Evolutionary conservation across 1,140 invertebrate species (phyloP).

Genomic region (Zaprionus vittiger): DNA sequence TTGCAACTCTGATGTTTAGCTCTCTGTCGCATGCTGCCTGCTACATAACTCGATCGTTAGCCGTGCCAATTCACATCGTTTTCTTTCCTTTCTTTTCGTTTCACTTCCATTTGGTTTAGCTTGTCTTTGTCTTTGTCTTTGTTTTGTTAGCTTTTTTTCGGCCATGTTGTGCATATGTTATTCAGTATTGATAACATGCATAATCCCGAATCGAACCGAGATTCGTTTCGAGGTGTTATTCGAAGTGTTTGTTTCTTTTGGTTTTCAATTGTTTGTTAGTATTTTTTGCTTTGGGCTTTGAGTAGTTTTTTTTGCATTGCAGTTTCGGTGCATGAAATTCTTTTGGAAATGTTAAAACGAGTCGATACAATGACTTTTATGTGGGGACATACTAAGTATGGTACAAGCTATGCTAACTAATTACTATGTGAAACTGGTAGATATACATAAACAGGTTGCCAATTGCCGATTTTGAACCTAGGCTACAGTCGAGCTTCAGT

Average conservation of each 20-base stretch:
- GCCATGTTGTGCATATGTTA: constrained; percentile 18
- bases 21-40: constrained; percentile 14
- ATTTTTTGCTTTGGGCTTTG: neutral
- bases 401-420: constrained; percentile 20
- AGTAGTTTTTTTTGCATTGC: constrained; percentile 12
- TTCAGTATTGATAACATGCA: neutral
- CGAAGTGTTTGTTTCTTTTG: neutral
- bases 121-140: constrained; percentile 21
- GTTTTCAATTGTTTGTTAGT: constrained; percentile 1
- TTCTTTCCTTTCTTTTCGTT: constrained; percentile 16
- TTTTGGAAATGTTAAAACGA: constrained; percentile 21
- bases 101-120: constrained; percentile 22
- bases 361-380: constrained; percentile 11
- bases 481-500: neutral
- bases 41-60: constrained; percentile 15
- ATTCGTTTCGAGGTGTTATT: neutral
- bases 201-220: neutral
- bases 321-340: constrained; percentile 19
- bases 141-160: neutral
- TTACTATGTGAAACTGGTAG: constrained; percentile 8
- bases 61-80: constrained; percentile 8
- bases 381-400: constrained; percentile 5
- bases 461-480: constrained; percentile 2
- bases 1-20: constrained; percentile 24
- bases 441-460: constrained; percentile 42